Percentiles rank a stretch among this genome's conserved stretches.
These are phyloP conservation scores for Dromaius novaehollandiae DNA, from an alignment of 2,113 vertebrate genomes.

Conservation along the genomic window DNA sequence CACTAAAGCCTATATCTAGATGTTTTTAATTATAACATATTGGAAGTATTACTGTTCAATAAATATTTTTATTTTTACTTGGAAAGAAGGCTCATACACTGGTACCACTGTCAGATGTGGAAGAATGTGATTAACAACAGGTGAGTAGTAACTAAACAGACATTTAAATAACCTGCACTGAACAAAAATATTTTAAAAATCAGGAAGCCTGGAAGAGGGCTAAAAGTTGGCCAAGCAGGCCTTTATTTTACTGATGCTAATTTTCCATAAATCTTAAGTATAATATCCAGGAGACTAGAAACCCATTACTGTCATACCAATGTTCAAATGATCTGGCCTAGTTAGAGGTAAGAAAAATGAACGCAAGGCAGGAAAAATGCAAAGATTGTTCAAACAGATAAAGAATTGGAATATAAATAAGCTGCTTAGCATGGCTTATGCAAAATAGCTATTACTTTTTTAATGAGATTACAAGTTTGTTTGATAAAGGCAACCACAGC, in stretches of 20 bases:
- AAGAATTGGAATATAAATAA: slow-evolving; percentile 15
- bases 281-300: not conserved
- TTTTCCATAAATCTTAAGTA: not conserved
- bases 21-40: not conserved
- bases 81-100: not conserved
- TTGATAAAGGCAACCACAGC: slow-evolving; percentile 1
- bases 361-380: not conserved
- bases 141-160: not conserved
- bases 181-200: not conserved
- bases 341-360: not conserved
- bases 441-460: slow-evolving; percentile 29
- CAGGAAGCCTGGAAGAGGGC: not conserved
- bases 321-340: not conserved
- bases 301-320: not conserved
- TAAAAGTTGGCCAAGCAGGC: not conserved
- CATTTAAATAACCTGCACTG: not conserved
- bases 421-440: not conserved
- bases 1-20: not conserved
- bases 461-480: slow-evolving; percentile 31
- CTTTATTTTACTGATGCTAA: not conserved
- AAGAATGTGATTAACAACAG: not conserved
- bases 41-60: not conserved
- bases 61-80: not conserved
- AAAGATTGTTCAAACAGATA: slow-evolving; percentile 15
- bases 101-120: not conserved